A percentile compares a stretch with the other conserved stretches of the same genome.
Evolutionary conservation across 2,888 invertebrate species (phyloP).

Genomic region (Volucella zonaria): DNA sequence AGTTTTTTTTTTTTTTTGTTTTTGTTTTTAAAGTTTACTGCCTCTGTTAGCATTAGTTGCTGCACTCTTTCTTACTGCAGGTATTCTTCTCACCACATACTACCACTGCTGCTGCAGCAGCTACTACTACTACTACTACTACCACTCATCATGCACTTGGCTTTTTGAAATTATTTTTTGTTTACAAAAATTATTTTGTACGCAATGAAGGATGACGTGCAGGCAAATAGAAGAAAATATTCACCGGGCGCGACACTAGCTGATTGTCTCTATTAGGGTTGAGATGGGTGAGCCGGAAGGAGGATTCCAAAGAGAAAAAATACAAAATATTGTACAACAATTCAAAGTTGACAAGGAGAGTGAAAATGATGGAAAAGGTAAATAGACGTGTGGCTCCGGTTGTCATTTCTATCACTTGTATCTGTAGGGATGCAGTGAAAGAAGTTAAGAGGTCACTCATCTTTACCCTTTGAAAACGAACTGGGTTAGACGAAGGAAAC

Average conservation of each 20-base stretch:
- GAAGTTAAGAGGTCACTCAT: constrained; percentile 31
- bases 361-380: constrained; percentile 38
- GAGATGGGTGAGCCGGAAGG: background rate
- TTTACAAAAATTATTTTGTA: constrained; percentile 70
- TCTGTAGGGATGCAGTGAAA: background rate
- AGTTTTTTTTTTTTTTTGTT: constrained; percentile 25
- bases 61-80: constrained; percentile 59
- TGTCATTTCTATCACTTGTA: constrained; percentile 22
- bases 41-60: constrained; percentile 47
- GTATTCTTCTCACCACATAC: constrained; percentile 36
- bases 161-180: constrained; percentile 62
- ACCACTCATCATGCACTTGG: background rate
- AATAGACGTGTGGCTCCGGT: constrained; percentile 30
- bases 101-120: background rate
- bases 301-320: background rate
- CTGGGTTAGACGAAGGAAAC: constrained; percentile 24
- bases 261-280: background rate
- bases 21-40: constrained; percentile 36
- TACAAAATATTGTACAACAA: constrained; percentile 7
- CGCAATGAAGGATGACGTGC: constrained; percentile 54
- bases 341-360: constrained; percentile 21
- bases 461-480: constrained; percentile 19
- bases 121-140: too few relatives aligned
- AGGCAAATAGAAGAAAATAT: constrained; percentile 41
- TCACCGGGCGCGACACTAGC: background rate